A percentile compares a stretch with the other conserved stretches of the same genome.
These are phyloP conservation scores for Campoplex capitator DNA, from an alignment of 2,888 invertebrate species.

Conservation along the genomic window DNA sequence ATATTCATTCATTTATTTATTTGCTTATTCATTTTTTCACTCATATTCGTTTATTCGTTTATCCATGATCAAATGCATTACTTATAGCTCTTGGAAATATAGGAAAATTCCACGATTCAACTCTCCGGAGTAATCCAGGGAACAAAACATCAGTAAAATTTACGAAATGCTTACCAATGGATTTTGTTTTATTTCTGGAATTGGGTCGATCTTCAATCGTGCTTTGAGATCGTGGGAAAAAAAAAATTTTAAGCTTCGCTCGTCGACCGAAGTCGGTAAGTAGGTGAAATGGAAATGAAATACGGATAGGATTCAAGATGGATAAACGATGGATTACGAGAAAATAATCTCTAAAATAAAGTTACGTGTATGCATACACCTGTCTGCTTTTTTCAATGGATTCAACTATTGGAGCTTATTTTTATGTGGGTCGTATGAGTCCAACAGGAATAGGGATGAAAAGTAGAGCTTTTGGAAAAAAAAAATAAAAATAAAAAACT, in stretches of 20 bases:
- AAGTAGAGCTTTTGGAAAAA: too few species aligned
- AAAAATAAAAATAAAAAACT: not conserved
- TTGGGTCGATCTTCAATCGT: slow-evolving; percentile 10
- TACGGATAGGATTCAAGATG: not conserved
- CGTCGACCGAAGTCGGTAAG: not conserved
- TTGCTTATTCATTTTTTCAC: too few species aligned
- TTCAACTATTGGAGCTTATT: not conserved
- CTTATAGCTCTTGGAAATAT: not conserved
- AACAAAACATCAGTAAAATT: not conserved
- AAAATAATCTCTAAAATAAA: not conserved
- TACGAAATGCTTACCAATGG: not conserved
- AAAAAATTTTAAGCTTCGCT: not conserved
- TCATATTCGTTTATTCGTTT: not conserved
- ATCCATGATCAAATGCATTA: not conserved
- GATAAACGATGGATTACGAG: not conserved
- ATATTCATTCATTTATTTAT: not conserved
- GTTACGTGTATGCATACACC: not conserved
- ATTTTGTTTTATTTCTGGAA: not conserved
- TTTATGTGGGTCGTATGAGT: too few species aligned
- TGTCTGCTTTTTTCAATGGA: not conserved
- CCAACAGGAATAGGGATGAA: too few species aligned
- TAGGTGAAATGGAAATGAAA: not conserved
- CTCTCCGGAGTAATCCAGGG: too few species aligned
- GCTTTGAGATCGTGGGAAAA: not conserved
- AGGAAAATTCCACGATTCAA: not conserved